Base-by-base conservation (phyloP, 1,140 invertebrate genomes). In the Archivesica marissinica region DNA sequence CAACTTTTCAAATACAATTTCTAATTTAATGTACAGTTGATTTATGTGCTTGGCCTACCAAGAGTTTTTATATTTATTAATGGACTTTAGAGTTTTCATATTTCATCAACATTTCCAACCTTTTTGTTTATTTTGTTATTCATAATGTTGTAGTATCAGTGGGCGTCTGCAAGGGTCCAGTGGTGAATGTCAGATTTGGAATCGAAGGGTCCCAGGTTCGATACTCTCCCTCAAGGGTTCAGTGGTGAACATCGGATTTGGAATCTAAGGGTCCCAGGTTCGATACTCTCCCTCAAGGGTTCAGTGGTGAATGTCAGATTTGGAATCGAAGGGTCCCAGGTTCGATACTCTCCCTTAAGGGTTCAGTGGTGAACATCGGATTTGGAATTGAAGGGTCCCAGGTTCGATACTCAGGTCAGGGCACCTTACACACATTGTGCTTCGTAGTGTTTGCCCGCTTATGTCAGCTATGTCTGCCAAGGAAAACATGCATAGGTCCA, bases 1-100 rank as follows among this genome's bases (percentile, higher is more conserved):
- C 39, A 70, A 70, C 66, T 70, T 70, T 70, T 70, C 66, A 70
- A 47, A 44, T 25, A 13, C 39, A 70, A 47, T 44, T 44, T 70
- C 23, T 15, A 25, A 70, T 28, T 6, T 59, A 30, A 6, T 59
- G 33, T 28, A 59, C 4, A 28, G 25, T n/a, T 6, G 13, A 6
- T 30, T 59, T 28, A 30, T 6, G 33, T 59, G 28, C n/a, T 25
- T 1, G 11, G 1, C 33, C 11, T 25, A 9, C 28, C 25, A 30
- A 30, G 11, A 30, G 11, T 11, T 30, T 59, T 59, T 59, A 59
- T 59, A 17, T 17, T 59, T 4, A 17, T 70, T 70, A 70, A 70
- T 70, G 66, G 66, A 70, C 66, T 41, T 47, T 23, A 20, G 47
- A 15, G 15, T 70, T 44, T 44, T 70, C 47, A 59, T 59, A 59